These are phyloP conservation scores for Lacanobia oleracea DNA, from an alignment of 2,888 invertebrate species.

Conservation along the genomic window DNA sequence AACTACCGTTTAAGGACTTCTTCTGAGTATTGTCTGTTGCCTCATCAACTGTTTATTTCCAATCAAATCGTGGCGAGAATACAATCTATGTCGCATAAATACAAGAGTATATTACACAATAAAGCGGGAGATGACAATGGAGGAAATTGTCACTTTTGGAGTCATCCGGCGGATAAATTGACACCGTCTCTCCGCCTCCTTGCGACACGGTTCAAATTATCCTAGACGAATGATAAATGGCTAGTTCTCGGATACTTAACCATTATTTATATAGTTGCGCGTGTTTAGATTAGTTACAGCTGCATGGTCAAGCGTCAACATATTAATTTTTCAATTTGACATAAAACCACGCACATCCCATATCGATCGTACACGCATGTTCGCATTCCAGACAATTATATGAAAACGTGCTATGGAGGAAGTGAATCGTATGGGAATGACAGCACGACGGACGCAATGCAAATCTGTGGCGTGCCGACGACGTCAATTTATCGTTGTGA, in stretches of 20 bases:
- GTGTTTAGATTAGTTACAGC: constrained; percentile 39
- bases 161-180: constrained; percentile 81
- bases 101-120: constrained; percentile 46
- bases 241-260: constrained; percentile 4
- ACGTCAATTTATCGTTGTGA: constrained; percentile 78
- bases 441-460: constrained; percentile 82
- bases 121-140: constrained; percentile 62
- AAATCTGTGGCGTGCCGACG: constrained; percentile 83
- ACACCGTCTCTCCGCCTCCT: constrained; percentile 71
- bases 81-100: constrained; percentile 49
- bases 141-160: constrained; percentile 83
- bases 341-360: constrained; percentile 65
- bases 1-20: constrained; percentile 57
- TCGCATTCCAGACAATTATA: constrained; percentile 80
- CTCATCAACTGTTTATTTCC: constrained; percentile 62
- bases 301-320: constrained; percentile 9
- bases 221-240: constrained; percentile 46
- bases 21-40: constrained; percentile 62
- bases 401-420: constrained; percentile 77
- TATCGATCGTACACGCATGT: constrained; percentile 70
- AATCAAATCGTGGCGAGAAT: constrained; percentile 49
- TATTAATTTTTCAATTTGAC: constrained; percentile 54
- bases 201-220: constrained; percentile 65
- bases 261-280: constrained; percentile 21
- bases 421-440: constrained; percentile 81